Percentiles rank a stretch among this genome's conserved stretches.
Evolutionary conservation across 2,888 invertebrate genomes (phyloP).

Genomic region (Notocelia uddmanniana): DNA sequence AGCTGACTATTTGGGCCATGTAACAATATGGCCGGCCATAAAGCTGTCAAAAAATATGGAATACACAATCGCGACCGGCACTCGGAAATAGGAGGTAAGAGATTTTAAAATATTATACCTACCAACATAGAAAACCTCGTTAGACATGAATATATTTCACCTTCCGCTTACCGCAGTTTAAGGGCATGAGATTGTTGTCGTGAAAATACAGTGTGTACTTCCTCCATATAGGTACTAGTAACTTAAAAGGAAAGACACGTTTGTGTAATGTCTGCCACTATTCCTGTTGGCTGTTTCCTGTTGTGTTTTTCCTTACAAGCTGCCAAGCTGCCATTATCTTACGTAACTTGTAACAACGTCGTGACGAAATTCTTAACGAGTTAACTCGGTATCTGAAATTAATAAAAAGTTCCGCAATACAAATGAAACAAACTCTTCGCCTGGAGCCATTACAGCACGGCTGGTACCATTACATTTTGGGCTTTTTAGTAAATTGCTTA

Average conservation of each 20-base stretch:
- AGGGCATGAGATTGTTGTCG: slow-evolving; percentile 11
- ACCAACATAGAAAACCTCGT: background rate
- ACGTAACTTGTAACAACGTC: slow-evolving; percentile 17
- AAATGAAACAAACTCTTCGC: slow-evolving; percentile 38
- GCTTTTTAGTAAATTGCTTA: slow-evolving; percentile 45
- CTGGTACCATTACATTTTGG: slow-evolving; percentile 36
- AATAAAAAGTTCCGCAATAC: slow-evolving; percentile 28
- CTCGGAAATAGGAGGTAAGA: background rate
- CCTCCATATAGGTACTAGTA: slow-evolving; percentile 10
- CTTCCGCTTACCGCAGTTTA: background rate
- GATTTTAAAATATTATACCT: no score
- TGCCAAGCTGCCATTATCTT: slow-evolving; percentile 25
- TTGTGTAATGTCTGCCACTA: slow-evolving; percentile 39
- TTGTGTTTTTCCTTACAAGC: slow-evolving; percentile 31
- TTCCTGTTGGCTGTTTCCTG: slow-evolving; percentile 36
- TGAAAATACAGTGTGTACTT: slow-evolving; percentile 21
- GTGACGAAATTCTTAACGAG: slow-evolving; percentile 21
- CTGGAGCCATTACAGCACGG: slow-evolving; percentile 27
- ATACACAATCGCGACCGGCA: background rate
- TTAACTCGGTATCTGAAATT: slow-evolving; percentile 22
- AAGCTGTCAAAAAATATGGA: no score
- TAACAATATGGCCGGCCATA: no score
- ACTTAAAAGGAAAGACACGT: slow-evolving; percentile 30
- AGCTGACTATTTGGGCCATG: no score
- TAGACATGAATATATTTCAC: background rate